These are phyloP conservation scores for Heteromyza rotundicornis DNA, from an alignment of 2,888 invertebrate species.

Conservation along the genomic window DNA sequence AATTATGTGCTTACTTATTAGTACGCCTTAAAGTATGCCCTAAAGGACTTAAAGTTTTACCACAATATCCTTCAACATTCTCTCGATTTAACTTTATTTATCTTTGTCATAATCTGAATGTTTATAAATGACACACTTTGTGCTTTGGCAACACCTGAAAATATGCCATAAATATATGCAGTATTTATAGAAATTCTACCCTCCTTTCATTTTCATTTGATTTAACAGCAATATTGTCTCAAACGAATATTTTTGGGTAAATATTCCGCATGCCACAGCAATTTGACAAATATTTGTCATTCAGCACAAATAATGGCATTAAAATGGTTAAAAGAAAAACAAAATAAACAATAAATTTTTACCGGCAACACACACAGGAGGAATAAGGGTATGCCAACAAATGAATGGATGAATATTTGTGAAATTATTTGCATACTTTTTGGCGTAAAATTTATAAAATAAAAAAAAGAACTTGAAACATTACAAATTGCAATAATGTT, in stretches of 20 bases:
- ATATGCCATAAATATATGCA: neutral
- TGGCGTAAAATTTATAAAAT: neutral
- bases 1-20: no score
- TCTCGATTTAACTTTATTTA: no score
- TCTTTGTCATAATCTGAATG: no score
- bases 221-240: no score
- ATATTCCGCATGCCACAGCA: neutral
- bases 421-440: constrained; percentile 8
- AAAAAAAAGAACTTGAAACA: neutral
- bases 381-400: neutral
- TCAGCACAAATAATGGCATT: constrained; percentile 11
- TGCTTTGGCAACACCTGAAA: neutral
- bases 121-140: neutral
- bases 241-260: neutral
- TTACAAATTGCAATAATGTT: no score
- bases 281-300: neutral
- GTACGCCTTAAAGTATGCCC: no score
- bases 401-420: constrained; percentile 3
- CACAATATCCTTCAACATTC: no score
- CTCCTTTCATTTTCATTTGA: no score
- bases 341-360: constrained; percentile 10
- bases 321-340: neutral
- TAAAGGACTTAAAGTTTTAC: no score
- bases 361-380: neutral
- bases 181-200: no score